Base-by-base conservation (phyloP, 2,888 invertebrate genomes). In the Ephialtes manifestator region DNA sequence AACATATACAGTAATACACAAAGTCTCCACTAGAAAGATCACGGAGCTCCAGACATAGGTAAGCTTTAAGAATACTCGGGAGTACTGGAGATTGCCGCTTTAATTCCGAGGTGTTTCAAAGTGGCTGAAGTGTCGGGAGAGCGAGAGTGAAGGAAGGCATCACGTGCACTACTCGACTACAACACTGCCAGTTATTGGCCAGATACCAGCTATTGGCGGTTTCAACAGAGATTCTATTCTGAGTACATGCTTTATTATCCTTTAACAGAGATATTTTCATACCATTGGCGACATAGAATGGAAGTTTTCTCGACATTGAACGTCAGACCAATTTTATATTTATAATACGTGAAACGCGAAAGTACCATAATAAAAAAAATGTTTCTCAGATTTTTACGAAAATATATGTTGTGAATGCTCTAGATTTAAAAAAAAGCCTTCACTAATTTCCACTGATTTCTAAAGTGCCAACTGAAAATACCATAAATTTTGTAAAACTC, bases 51-150 rank as follows among this genome's bases (percentile, higher is more conserved):
- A 60, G 48, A 75, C 60, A 48, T 13, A 82, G 76, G 31, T 55
- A 43, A 82, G 81, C 81, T 76, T 76, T 82, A 82, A 82, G 81
- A 81, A 82, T 82, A 82, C 74, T 67, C 81, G 48, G 46, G 81
- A 81, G 74, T 51, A 81, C 76, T 76, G 65, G 76, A 71, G 81
- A 82, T 82, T 82, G 70, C 81, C 81, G 81, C 76, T 82, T 76
- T 76, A 81, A 81, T 81, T 82, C 76, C 76, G 76, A 82, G 76
- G 70, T 82, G 81, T 76, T 65, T 70, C 71, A 82, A 82, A 82
- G 81, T 76, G 76, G 76, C 76, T 18, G 74, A 43, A 80, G 74
- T 81, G 74, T 75, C 67, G 71, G 51, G 71, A 48, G 46, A 24
- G 76, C 70, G 39, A 65, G 81, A 81, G 67, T 51, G 43, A 65